Base-by-base conservation (phyloP, 2,113 vertebrate species). In the Onychostruthus taczanowskii region DNA sequence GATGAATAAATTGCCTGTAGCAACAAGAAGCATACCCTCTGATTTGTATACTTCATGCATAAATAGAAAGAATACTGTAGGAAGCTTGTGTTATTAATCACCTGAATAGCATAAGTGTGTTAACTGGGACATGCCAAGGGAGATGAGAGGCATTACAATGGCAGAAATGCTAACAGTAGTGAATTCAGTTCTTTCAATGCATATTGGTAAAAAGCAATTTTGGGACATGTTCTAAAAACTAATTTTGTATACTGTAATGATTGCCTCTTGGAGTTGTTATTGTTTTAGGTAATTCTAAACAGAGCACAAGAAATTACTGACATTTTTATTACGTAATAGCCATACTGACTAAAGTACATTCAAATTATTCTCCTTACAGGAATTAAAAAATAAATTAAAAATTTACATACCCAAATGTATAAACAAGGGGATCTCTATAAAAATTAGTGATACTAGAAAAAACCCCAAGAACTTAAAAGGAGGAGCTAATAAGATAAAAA, bases 401-500 rank as follows among this genome's bases (percentile, higher is more conserved):
- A 20, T 19, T 20, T 70, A 7, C 4, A 53, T 6, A 35, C 5
- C 22, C 2, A 55, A 1, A 19, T 27, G 2, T 37, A 84, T 50
- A 78, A 85, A 67, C 5, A 31, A 68, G 1, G 5, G 1, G 4
- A 74, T 7, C 1, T 31, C 17, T 35, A 16, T 11, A 23, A 79
- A 90, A 80, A 59, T 22, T 4, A 49, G 2, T 12, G 18, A 49
- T 41, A 62, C 5, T 39, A 30, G 5, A 2, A 55, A 47, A 56
- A 58, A 2, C 0, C 0, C 1, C 11, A 68, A 73, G 8, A 80
- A 62, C 11, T 62, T 22, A 26, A 75, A 75, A 61, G 3, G 2
- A 79, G 5, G 33, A 31, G 13, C 3, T 66, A 62, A 83, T 62
- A 88, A 3, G 6, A 56, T 31, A 50, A 41, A n/a, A 62, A 35